phyloP scores from a whole-genome alignment of 2,888 invertebrate genomes.

The Blastobasis adustella region DNA sequence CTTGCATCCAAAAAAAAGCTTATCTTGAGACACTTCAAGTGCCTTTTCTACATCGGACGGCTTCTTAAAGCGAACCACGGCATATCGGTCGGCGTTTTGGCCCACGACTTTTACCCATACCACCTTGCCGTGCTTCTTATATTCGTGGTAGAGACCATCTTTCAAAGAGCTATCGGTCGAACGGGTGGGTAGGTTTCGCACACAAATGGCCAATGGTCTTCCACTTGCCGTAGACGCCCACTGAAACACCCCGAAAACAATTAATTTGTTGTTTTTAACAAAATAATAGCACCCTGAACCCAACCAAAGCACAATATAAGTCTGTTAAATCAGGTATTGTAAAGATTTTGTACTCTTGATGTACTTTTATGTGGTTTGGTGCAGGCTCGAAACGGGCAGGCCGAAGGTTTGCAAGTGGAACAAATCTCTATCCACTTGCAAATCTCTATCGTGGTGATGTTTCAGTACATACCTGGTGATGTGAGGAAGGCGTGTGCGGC shows the following conservation, averaged over 20 bases:
- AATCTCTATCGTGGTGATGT: no score
- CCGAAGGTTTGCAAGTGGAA: no score
- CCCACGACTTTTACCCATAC: slow-evolving; percentile 96
- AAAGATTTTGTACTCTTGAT: no score
- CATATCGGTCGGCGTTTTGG: slow-evolving; percentile 92
- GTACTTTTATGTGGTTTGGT: no score
- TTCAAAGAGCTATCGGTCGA: slow-evolving; percentile 96
- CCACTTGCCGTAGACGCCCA: slow-evolving; percentile 79
- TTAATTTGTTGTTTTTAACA: no score
- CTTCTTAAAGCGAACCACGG: slow-evolving; percentile 94
- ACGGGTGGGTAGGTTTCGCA: slow-evolving; percentile 90
- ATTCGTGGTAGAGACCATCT: slow-evolving; percentile 98
- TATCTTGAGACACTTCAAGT: slow-evolving; percentile 95
- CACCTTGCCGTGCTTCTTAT: slow-evolving; percentile 98
- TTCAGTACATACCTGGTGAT: slow-evolving; percentile 5
- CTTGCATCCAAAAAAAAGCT: slow-evolving; percentile 97
- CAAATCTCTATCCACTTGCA: no score
- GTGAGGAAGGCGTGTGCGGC: slow-evolving; percentile 30
- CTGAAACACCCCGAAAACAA: slow-evolving; percentile 27
- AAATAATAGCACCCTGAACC: no score
- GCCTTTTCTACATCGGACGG: slow-evolving; percentile 98
- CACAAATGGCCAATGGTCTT: slow-evolving; percentile 91
- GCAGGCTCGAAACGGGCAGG: no score
- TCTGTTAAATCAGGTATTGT: no score
- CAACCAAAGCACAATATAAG: slow-evolving; percentile 12